These are phyloP conservation scores for Otolemur crassicaudatus DNA, from an alignment of 2,797 vertebrate genomes.

Conservation along the genomic window DNA sequence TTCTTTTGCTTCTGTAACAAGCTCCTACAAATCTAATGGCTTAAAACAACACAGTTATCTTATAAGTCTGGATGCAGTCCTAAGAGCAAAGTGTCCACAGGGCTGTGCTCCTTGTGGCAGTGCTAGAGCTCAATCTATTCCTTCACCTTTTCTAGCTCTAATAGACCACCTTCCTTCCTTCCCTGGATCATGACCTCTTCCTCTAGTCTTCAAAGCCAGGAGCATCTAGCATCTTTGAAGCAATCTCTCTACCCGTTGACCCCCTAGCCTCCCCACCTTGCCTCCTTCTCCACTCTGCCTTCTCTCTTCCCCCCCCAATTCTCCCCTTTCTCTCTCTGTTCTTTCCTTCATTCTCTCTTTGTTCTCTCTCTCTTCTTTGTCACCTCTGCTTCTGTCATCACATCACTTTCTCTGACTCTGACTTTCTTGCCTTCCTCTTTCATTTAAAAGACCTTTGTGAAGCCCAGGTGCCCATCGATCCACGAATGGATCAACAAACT, in stretches of 20 bases:
- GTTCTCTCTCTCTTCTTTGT: neutral
- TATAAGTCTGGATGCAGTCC: neutral
- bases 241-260: neutral
- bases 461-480: too few species aligned
- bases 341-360: too few species aligned
- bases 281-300: too few species aligned
- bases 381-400: neutral
- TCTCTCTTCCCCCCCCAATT: too few species aligned
- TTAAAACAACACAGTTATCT: neutral
- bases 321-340: too few species aligned
- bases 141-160: neutral
- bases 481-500: too few species aligned
- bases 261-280: too few species aligned
- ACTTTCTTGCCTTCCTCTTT: neutral
- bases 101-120: neutral
- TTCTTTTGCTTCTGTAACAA: neutral
- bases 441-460: neutral
- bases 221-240: neutral
- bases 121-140: neutral
- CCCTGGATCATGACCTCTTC: neutral
- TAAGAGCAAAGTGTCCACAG: neutral
- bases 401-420: neutral
- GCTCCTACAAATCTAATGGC: neutral
- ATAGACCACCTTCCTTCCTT: neutral
- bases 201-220: neutral